phyloP scores from a whole-genome alignment of 2,888 invertebrate genomes.

The Drosophila vallismaia region DNA sequence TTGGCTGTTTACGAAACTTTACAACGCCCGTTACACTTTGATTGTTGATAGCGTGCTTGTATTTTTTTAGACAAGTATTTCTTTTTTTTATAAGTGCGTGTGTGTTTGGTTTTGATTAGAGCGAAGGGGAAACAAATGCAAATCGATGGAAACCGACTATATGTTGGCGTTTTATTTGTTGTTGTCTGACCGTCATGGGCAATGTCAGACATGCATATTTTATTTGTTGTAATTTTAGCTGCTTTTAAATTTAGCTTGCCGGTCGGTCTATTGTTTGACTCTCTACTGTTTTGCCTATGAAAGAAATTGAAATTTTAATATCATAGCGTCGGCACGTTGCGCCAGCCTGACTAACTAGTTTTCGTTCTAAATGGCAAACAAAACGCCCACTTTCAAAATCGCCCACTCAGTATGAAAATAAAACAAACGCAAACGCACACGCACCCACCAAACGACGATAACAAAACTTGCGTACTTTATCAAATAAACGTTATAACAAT shows the following conservation, averaged over 20 bases:
- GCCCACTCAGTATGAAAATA: slow-evolving; percentile 40
- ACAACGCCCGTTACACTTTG: slow-evolving; percentile 37
- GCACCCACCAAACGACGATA: slow-evolving; percentile 26
- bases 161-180: slow-evolving; percentile 34
- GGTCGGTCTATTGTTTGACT: slow-evolving; percentile 36
- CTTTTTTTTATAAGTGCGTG: slow-evolving; percentile 19
- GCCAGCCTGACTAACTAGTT: slow-evolving; percentile 35
- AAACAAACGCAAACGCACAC: slow-evolving; percentile 41
- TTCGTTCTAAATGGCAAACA: slow-evolving; percentile 43
- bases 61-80: slow-evolving; percentile 13
- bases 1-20: slow-evolving; percentile 28
- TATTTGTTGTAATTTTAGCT: slow-evolving; percentile 33
- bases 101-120: slow-evolving; percentile 59
- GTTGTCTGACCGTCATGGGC: slow-evolving; percentile 42
- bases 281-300: slow-evolving; percentile 51
- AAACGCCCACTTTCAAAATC: slow-evolving; percentile 57
- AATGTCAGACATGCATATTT: slow-evolving; percentile 48
- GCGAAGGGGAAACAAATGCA: slow-evolving; percentile 53
- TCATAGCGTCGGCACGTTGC: slow-evolving; percentile 4
- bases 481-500: slow-evolving; percentile 54
- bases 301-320: slow-evolving; percentile 38
- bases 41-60: slow-evolving; percentile 34
- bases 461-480: slow-evolving; percentile 66
- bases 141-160: slow-evolving; percentile 54
- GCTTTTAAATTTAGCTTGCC: slow-evolving; percentile 39